phyloP scores from a whole-genome alignment of 2,113 vertebrate genomes.

The Geococcyx californianus region DNA sequence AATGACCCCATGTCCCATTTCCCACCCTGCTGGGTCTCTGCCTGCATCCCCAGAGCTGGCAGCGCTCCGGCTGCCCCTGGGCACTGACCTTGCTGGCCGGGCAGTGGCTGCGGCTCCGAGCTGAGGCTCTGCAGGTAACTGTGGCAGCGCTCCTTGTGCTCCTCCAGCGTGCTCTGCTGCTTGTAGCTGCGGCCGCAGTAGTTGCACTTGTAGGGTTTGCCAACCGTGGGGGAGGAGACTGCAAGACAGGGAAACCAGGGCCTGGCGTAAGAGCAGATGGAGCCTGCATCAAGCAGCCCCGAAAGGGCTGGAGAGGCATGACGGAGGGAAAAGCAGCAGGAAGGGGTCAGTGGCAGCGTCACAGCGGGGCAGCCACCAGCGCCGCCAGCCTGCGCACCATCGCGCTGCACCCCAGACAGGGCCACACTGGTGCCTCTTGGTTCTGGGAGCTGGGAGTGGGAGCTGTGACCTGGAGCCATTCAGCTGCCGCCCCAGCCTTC shows the following conservation, averaged over 20 bases:
- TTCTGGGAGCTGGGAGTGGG: too few relatives aligned
- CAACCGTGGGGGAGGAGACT: slow-evolving; percentile 91
- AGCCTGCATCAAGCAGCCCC: rapidly evolving
- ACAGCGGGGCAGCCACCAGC: background rate
- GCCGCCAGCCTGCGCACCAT: background rate
- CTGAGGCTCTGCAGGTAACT: slow-evolving; percentile 90
- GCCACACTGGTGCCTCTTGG: too few relatives aligned
- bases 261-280: background rate
- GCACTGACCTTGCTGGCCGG: slow-evolving; percentile 73
- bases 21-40: background rate
- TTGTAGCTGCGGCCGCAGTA: slow-evolving; percentile 96
- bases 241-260: background rate
- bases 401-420: too few relatives aligned
- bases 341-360: too few relatives aligned
- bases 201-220: slow-evolving; percentile 96
- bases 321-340: too few relatives aligned
- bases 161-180: slow-evolving; percentile 92
- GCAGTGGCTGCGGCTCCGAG: slow-evolving; percentile 77
- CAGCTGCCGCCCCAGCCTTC: too few relatives aligned
- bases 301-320: background rate
- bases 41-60: rapidly evolving
- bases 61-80: background rate
- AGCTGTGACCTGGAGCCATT: too few relatives aligned
- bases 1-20: rapidly evolving
- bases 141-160: slow-evolving; percentile 92